Conservation (phyloP, 2,888 invertebrate genomes). For the Fragum sueziense region DNA sequence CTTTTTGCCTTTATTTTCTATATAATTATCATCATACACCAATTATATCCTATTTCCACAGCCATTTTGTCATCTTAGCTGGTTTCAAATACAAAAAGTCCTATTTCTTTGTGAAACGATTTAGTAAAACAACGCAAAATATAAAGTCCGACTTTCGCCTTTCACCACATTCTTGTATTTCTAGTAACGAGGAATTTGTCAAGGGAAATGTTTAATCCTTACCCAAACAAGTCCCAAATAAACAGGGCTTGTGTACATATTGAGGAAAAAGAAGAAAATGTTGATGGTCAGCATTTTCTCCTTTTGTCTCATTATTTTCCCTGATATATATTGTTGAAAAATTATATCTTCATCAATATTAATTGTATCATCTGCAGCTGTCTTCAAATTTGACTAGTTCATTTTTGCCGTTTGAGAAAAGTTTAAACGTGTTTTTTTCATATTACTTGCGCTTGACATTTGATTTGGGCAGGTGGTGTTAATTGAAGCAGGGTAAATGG, state of each 20-base stretch:
- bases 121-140: too few species aligned
- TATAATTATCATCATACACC: too few species aligned
- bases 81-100: too few species aligned
- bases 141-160: too few species aligned
- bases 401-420: background rate
- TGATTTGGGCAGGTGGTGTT: background rate
- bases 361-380: background rate
- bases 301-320: background rate
- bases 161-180: too few species aligned
- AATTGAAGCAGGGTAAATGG: background rate
- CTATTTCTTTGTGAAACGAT: too few species aligned
- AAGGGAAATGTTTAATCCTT: too few species aligned
- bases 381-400: background rate
- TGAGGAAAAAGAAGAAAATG: slow-evolving; percentile 11
- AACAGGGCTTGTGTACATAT: background rate
- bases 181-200: too few species aligned
- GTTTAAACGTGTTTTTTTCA: background rate
- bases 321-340: too few species aligned
- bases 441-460: background rate
- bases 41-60: too few species aligned
- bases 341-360: background rate
- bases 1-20: too few species aligned
- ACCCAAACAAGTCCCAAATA: background rate
- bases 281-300: background rate
- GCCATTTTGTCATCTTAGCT: too few species aligned